Conservation (phyloP, 2,113 vertebrate species). For the Oxygymnocypris stewartii region DNA sequence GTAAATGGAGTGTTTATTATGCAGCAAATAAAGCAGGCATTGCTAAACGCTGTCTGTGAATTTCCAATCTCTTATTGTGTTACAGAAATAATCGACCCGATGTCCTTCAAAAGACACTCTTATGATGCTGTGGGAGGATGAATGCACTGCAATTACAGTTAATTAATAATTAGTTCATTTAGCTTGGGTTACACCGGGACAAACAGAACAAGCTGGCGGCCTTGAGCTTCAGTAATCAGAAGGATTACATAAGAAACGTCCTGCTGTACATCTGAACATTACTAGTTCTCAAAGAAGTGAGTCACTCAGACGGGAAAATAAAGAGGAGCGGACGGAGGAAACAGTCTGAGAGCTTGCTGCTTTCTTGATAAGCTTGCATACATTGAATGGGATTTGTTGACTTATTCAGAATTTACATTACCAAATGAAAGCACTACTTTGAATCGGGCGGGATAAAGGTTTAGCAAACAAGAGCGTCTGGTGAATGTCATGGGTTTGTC, state of each 20-base stretch:
- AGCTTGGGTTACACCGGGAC: background rate
- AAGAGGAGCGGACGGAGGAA: no score
- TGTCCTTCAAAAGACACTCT: background rate
- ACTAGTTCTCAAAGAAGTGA: background rate
- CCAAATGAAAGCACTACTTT: background rate
- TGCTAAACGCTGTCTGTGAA: background rate
- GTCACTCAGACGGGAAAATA: background rate
- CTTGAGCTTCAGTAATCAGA: background rate
- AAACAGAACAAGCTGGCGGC: background rate
- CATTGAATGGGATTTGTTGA: background rate
- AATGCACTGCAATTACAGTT: background rate
- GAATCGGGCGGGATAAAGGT: background rate
- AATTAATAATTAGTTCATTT: background rate
- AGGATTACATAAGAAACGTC: background rate
- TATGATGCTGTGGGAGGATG: background rate
- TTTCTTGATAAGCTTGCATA: background rate
- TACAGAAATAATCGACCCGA: background rate
- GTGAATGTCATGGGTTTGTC: constrained; percentile 19
- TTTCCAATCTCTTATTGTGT: background rate
- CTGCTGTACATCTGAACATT: background rate
- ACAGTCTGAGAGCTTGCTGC: background rate
- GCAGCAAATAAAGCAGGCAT: background rate
- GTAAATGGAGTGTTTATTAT: background rate
- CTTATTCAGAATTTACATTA: background rate
- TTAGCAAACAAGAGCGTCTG: background rate